phyloP scores from a whole-genome alignment of 2,113 vertebrate genomes.

The Podarcis cretensis region DNA sequence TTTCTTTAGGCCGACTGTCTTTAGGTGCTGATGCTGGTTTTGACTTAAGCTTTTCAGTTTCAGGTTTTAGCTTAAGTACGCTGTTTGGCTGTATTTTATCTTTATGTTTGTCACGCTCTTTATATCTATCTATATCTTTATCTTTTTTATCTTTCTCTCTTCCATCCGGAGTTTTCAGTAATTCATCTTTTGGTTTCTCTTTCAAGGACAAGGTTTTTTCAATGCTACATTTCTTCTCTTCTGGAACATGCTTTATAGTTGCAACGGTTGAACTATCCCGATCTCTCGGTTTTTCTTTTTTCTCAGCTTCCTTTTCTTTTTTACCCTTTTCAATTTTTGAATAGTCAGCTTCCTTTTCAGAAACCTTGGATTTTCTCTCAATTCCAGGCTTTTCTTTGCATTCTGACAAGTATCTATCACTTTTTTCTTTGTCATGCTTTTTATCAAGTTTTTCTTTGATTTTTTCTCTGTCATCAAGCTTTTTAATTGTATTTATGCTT shows the following conservation, averaged over 20 bases:
- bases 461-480: constrained; percentile 89
- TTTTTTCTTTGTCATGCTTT: constrained; percentile 87
- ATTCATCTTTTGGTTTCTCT: constrained; percentile 91
- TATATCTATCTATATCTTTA: constrained; percentile 89
- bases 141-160: constrained; percentile 92
- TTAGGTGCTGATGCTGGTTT: constrained; percentile 82
- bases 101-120: constrained; percentile 89
- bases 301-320: constrained; percentile 87
- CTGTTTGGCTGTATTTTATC: constrained; percentile 85
- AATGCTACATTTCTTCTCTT: constrained; percentile 84
- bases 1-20: constrained; percentile 92
- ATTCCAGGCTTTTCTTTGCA: constrained; percentile 84
- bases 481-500: constrained; percentile 78
- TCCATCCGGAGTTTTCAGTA: constrained; percentile 83
- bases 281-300: constrained; percentile 87
- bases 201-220: constrained; percentile 83
- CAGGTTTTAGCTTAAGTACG: constrained; percentile 79
- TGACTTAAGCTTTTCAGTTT: constrained; percentile 84
- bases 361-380: constrained; percentile 86
- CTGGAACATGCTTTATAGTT: constrained; percentile 83
- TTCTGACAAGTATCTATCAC: constrained; percentile 83
- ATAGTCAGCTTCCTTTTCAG: constrained; percentile 85
- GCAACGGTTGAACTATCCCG: constrained; percentile 64
- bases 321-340: constrained; percentile 85
- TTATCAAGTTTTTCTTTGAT: constrained; percentile 90